phyloP scores from a whole-genome alignment of 2,888 invertebrate genomes.

The Macrophya annulata region DNA sequence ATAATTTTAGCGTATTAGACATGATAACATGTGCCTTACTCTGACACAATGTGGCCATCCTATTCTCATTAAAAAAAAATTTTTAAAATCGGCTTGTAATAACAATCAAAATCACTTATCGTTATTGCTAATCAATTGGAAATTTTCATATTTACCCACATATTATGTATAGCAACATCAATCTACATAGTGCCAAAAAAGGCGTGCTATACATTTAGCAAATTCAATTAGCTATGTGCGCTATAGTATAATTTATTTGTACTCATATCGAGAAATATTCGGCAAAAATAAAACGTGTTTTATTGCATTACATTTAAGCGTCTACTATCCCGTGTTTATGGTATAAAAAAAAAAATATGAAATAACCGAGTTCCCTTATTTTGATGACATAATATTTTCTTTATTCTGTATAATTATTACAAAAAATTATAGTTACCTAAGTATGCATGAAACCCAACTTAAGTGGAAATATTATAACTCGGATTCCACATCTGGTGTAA shows the following conservation, averaged over 20 bases:
- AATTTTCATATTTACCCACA: slow-evolving; percentile 64
- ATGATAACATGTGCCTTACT: slow-evolving; percentile 70
- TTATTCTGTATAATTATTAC: neutral
- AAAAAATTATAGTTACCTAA: neutral
- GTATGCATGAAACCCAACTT: neutral
- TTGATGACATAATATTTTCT: neutral
- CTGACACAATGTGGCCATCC: slow-evolving; percentile 61
- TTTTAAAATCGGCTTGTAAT: slow-evolving; percentile 50
- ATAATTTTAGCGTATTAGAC: slow-evolving; percentile 63
- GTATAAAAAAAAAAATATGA: neutral
- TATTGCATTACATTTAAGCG: slow-evolving; percentile 57
- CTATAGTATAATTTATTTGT: slow-evolving; percentile 66
- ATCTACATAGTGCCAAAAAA: slow-evolving; percentile 63
- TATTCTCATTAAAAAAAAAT: slow-evolving; percentile 51
- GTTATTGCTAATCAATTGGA: slow-evolving; percentile 65
- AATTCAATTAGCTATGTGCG: slow-evolving; percentile 62
- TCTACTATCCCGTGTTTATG: neutral
- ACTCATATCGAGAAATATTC: slow-evolving; percentile 64
- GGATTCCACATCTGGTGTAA: neutral
- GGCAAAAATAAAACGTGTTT: slow-evolving; percentile 64
- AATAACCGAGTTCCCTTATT: neutral
- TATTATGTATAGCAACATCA: slow-evolving; percentile 59
- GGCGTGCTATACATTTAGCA: slow-evolving; percentile 60
- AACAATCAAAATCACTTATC: slow-evolving; percentile 51
- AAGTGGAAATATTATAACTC: neutral